Evolutionary conservation across 1,140 invertebrate species (phyloP).

Genomic region (Leguminivora glycinivorella): DNA sequence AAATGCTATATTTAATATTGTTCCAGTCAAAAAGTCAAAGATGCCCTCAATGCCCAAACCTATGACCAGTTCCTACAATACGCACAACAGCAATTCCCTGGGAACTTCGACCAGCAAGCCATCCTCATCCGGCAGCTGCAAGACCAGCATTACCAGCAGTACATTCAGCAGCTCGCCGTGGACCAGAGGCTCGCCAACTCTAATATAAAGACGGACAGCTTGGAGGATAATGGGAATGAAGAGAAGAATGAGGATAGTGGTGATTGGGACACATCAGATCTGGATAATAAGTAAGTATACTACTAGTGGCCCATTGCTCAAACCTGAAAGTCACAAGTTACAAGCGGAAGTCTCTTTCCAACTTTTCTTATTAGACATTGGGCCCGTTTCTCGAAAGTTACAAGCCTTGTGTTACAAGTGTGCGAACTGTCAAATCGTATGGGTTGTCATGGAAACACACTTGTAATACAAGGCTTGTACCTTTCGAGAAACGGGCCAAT

Average conservation of each 20-base stretch:
- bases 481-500: too few species aligned
- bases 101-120: constrained; percentile 94
- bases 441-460: too few species aligned
- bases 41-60: constrained; percentile 97
- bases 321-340: too few species aligned
- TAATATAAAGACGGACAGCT: constrained; percentile 48
- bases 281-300: constrained; percentile 1
- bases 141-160: constrained; percentile 98
- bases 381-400: too few species aligned
- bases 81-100: constrained; percentile 97
- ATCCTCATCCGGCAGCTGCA: constrained; percentile 95
- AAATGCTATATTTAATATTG: constrained; percentile 42
- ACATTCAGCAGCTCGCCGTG: constrained; percentile 91
- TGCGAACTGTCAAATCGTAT: too few species aligned
- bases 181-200: constrained; percentile 79
- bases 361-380: too few species aligned
- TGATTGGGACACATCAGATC: background rate
- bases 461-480: too few species aligned
- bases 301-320: too few species aligned
- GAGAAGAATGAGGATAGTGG: constrained; percentile 43
- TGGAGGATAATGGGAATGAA: constrained; percentile 45
- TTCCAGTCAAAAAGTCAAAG: constrained; percentile 92
- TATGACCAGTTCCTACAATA: constrained; percentile 95
- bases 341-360: too few species aligned
- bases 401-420: too few species aligned